A percentile compares a stretch with the other conserved stretches of the same genome.
phyloP scores from a whole-genome alignment of 2,797 vertebrate genomes.

The Gila robusta region DNA sequence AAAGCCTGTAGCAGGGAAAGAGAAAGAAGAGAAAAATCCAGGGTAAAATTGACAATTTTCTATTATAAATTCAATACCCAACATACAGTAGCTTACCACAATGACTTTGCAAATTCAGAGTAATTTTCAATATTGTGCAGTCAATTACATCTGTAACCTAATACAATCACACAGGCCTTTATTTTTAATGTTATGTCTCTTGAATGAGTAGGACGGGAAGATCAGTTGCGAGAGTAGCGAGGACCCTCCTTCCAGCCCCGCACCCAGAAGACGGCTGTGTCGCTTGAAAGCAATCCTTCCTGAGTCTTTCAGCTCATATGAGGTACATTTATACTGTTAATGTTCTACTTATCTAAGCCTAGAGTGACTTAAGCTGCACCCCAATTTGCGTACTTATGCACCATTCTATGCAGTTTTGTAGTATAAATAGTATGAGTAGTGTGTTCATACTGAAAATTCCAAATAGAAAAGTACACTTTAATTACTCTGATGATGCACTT shows the following conservation, averaged over 20 bases:
- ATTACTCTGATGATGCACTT: background rate
- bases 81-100: background rate
- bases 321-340: constrained; percentile 23
- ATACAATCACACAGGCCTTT: background rate
- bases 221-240: constrained; percentile 66
- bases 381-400: background rate
- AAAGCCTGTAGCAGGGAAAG: constrained; percentile 61
- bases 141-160: background rate
- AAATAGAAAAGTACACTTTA: background rate
- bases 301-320: constrained; percentile 16
- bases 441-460: background rate
- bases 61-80: background rate
- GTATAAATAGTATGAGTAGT: background rate
- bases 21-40: constrained; percentile 17
- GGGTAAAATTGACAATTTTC: constrained; percentile 53
- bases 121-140: background rate
- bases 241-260: constrained; percentile 10
- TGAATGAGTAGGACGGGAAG: constrained; percentile 61
- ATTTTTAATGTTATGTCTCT: background rate
- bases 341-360: background rate
- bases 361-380: background rate
- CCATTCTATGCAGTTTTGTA: background rate
- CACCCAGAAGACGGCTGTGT: constrained; percentile 66
- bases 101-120: background rate
- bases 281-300: constrained; percentile 83